Conservation (phyloP, 2,888 invertebrate genomes). For the Agriopis aurantiaria region DNA sequence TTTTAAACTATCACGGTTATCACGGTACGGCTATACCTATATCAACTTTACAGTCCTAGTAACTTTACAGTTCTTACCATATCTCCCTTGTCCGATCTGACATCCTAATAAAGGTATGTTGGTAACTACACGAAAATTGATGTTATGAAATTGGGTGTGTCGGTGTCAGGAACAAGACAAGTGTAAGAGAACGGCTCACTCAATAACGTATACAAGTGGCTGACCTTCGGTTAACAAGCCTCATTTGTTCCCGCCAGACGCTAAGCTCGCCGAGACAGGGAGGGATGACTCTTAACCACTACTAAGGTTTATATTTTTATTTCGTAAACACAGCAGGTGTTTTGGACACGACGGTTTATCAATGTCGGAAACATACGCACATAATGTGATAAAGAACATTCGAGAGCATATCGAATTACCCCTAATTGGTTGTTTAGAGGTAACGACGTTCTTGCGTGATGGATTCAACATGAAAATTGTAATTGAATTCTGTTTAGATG, state of each 20-base stretch:
- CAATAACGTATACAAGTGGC: constrained; percentile 72
- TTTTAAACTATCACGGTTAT: too few relatives aligned
- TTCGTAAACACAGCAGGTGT: constrained; percentile 35
- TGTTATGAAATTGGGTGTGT: constrained; percentile 23
- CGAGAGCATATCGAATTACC: constrained; percentile 16
- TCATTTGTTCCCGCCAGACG: constrained; percentile 66
- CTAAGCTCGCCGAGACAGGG: constrained; percentile 55
- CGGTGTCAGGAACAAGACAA: constrained; percentile 35
- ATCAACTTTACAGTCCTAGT: too few relatives aligned
- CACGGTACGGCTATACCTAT: too few relatives aligned
- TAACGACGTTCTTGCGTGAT: constrained; percentile 28
- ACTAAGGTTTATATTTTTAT: constrained; percentile 45
- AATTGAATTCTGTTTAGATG: constrained; percentile 19
- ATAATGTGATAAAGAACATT: constrained; percentile 37
- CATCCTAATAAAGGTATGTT: too few relatives aligned
- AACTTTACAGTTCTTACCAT: too few relatives aligned
- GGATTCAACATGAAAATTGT: constrained; percentile 16
- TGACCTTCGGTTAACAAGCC: constrained; percentile 72
- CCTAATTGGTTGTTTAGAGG: constrained; percentile 7
- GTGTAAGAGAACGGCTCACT: constrained; percentile 47
- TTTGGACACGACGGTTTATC: constrained; percentile 38
- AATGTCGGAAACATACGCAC: constrained; percentile 33
- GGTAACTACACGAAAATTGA: constrained; percentile 15
- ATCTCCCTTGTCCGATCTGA: too few relatives aligned
- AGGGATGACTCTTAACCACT: constrained; percentile 53